Percentiles rank a stretch among this genome's conserved stretches.
phyloP scores from a whole-genome alignment of 2,113 vertebrate genomes.

The Macroglossus sobrinus region DNA sequence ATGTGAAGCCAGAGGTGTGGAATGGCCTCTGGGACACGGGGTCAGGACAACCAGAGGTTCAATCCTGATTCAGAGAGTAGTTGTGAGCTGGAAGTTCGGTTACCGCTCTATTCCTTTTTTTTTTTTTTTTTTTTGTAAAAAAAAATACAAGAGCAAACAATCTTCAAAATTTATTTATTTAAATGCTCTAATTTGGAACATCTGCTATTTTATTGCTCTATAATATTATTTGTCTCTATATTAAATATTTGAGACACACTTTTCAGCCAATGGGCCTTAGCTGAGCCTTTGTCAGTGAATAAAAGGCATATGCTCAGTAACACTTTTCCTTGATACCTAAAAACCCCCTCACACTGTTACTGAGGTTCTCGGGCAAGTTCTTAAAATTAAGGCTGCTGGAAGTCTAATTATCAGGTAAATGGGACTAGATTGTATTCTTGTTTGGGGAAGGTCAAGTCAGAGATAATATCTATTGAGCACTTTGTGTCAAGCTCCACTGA shows the following conservation, averaged over 20 bases:
- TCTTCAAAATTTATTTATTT: not conserved
- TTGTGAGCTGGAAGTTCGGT: not conserved
- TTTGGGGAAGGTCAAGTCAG: not conserved
- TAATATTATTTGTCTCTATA: not conserved
- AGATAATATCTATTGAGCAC: not conserved
- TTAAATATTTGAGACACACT: not conserved
- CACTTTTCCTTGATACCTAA: not conserved
- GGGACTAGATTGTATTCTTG: not conserved
- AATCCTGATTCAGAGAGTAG: not conserved
- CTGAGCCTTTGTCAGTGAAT: not conserved
- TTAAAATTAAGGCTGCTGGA: not conserved
- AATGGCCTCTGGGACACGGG: not conserved
- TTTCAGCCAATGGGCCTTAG: not conserved
- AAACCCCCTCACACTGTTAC: not conserved
- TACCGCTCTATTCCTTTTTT: not conserved
- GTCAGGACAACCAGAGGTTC: not conserved
- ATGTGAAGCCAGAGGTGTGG: not conserved
- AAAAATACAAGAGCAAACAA: not conserved
- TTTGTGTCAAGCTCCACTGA: not conserved
- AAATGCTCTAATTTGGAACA: not conserved
- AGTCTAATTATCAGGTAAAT: not conserved
- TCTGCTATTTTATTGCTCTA: not conserved
- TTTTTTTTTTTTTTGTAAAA: not conserved
- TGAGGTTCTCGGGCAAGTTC: not conserved
- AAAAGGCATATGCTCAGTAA: not conserved